phyloP scores from a whole-genome alignment of 2,888 invertebrate species.

The Leptinotarsa rubiginosa region DNA sequence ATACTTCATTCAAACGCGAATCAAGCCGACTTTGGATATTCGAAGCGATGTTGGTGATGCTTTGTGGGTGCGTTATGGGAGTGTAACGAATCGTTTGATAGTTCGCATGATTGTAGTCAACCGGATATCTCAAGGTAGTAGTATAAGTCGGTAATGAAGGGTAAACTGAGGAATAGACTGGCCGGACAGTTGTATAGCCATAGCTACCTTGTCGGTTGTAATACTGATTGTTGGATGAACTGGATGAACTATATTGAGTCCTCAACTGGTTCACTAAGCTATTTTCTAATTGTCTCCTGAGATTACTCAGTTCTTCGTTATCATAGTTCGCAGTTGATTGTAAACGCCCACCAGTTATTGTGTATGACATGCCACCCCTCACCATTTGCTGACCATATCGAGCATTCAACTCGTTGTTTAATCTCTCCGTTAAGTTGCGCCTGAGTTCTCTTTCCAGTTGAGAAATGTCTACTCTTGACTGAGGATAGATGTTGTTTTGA shows the following conservation, averaged over 20 bases:
- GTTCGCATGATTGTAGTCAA: conserved; percentile 25
- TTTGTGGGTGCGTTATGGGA: conserved; percentile 53
- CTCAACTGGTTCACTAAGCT: conserved; percentile 56
- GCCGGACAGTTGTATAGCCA: conserved; percentile 39
- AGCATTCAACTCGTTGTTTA: conserved; percentile 56
- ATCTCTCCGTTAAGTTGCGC: conserved; percentile 58
- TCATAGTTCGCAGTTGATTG: conserved; percentile 58
- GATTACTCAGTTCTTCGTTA: conserved; percentile 58
- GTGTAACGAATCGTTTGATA: conserved; percentile 45
- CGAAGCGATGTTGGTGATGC: conserved; percentile 59
- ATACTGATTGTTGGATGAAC: conserved; percentile 26
- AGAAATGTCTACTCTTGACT: conserved; percentile 50
- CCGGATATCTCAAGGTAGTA: conserved; percentile 18
- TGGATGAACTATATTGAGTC: conserved; percentile 40
- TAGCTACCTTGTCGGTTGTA: conserved; percentile 36
- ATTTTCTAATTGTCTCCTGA: conserved; percentile 58
- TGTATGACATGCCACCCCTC: conserved; percentile 56
- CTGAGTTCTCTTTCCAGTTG: conserved; percentile 59
- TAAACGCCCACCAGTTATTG: conserved; percentile 52
- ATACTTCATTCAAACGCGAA: conserved; percentile 55
- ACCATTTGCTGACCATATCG: conserved; percentile 56
- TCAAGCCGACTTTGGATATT: conserved; percentile 59
- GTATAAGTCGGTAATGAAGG: conserved; percentile 23
- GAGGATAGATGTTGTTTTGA: conserved; percentile 40
- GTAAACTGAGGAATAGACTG: conserved; percentile 32